Percentiles rank a stretch among this genome's conserved stretches.
Conservation (phyloP, 2,113 vertebrate genomes). For the Entelurus aequoreus region DNA sequence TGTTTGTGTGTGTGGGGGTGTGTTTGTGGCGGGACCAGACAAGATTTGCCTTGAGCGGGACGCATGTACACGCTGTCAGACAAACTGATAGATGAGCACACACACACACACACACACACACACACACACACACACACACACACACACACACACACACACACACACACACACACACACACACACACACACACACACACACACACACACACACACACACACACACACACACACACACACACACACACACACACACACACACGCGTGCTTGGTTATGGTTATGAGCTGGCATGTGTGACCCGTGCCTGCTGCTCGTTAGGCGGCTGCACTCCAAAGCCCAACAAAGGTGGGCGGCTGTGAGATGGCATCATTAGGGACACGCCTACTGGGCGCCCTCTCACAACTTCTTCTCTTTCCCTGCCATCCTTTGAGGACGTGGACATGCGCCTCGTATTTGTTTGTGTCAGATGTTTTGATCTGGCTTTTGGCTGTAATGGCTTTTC, state of each 20-base stretch:
- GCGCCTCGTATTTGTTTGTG: constrained; percentile 32
- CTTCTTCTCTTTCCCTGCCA: constrained; percentile 39
- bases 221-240: constrained; percentile 56
- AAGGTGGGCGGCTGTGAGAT: constrained; percentile 54
- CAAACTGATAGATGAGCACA: constrained; percentile 61
- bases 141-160: too few relatives aligned
- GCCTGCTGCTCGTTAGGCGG: constrained; percentile 69
- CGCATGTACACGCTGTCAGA: constrained; percentile 45
- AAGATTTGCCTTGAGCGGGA: constrained; percentile 45
- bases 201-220: constrained; percentile 58
- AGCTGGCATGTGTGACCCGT: constrained; percentile 67
- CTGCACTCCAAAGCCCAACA: constrained; percentile 61
- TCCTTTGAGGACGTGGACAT: constrained; percentile 50
- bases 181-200: too few relatives aligned
- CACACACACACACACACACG: constrained; percentile 59
- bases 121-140: too few relatives aligned
- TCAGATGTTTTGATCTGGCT: too few relatives aligned
- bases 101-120: too few relatives aligned
- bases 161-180: too few relatives aligned
- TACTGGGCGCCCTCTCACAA: constrained; percentile 56
- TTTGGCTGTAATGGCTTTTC: neutral
- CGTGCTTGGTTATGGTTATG: constrained; percentile 65
- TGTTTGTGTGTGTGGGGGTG: too few relatives aligned
- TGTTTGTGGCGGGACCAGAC: constrained; percentile 41
- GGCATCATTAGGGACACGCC: constrained; percentile 65